Evolutionary conservation across 2,888 invertebrate genomes (phyloP), one percentile per base, ranked within the genome.

Genomic region (Auanema freiburgensis): DNA sequence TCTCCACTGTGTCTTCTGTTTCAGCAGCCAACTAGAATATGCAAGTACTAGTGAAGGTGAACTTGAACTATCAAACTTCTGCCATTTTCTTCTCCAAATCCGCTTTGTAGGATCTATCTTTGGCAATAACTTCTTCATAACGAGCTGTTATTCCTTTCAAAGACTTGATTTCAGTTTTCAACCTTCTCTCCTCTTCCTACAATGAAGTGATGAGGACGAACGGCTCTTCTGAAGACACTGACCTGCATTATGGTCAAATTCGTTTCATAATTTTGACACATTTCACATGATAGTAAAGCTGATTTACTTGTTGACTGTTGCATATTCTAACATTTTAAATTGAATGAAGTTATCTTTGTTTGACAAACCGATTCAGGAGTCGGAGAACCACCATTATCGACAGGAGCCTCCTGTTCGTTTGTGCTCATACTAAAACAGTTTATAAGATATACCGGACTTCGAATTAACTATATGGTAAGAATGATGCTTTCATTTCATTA

Each of bases 221-320:
- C 3, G 33, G 4, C 8, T 33, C 33, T 33, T 33, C 3, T 5
- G 33, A 33, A 33, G 3, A n/a, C 18, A 12, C 74, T 10, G 73
- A 77, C 79, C 77, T 94, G 92, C 73, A 91, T 89, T 67, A 89
- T 87, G 66, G 92, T 91, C 77, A 93, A 86, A 86, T 92, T 90
- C 67, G 90, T 87, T 87, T 94, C 90, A 85, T 92, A 91, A 86
- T 91, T 90, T 67, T 88, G 88, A 85, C 95, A 96, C 90, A 92
- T 92, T 85, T 90, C 91, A 85, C 95, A 95, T 18, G 67, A 44
- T 1, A 63, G 54, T 8, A 33, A 40, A 12, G 24, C 33, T 33
- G 33, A 33, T 33, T 33, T 33, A 33, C 33, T 33, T 5, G 33
- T 33, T 33, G 33, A 33, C 8, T 33, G 33, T 33, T 33, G 33